Percentiles rank a stretch among this genome's conserved stretches.
phyloP scores from a whole-genome alignment of 2,888 invertebrate genomes.

The Acleris laterana region DNA sequence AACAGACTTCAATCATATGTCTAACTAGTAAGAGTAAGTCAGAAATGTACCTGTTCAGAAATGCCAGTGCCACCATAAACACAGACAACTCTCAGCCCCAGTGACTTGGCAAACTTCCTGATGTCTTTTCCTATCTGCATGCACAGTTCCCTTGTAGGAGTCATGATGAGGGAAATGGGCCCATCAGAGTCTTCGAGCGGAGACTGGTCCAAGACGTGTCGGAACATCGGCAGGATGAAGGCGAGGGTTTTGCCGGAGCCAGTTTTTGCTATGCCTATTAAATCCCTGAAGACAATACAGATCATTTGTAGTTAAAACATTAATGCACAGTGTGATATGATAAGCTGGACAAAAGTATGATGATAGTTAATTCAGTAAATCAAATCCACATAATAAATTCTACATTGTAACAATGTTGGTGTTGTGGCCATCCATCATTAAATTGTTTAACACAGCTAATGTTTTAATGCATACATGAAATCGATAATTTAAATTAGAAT shows the following conservation, averaged over 20 bases:
- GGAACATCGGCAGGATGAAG: slow-evolving; percentile 98
- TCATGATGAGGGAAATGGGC: slow-evolving; percentile 98
- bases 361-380: too few relatives aligned
- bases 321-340: background rate
- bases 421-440: background rate
- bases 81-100: slow-evolving; percentile 94
- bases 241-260: slow-evolving; percentile 99
- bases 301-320: background rate
- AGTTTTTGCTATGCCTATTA: slow-evolving; percentile 99
- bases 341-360: too few relatives aligned
- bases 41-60: slow-evolving; percentile 88
- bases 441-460: background rate
- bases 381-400: too few relatives aligned
- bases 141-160: slow-evolving; percentile 98
- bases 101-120: slow-evolving; percentile 95
- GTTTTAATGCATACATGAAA: background rate
- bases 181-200: slow-evolving; percentile 98
- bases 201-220: slow-evolving; percentile 97
- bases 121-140: slow-evolving; percentile 99
- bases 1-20: too few relatives aligned
- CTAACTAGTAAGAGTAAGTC: too few relatives aligned
- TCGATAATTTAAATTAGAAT: background rate
- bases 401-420: too few relatives aligned
- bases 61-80: slow-evolving; percentile 99
- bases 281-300: slow-evolving; percentile 81